Conservation (phyloP, 1,140 invertebrate genomes). For the Sarcophaga bullata region DNA sequence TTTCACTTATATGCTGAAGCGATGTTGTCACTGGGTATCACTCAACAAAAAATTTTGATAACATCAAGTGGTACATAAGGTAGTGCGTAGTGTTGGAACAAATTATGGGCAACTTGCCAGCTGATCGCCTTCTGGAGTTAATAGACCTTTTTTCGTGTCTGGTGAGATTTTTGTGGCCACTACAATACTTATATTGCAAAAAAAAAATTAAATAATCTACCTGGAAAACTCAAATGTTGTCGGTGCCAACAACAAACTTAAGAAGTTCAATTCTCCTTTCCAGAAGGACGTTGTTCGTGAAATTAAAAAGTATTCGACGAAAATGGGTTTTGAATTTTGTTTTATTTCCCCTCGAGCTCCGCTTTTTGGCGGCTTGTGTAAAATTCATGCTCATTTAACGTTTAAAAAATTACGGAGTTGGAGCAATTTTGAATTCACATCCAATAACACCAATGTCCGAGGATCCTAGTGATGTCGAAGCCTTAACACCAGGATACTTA, state of each 20-base stretch:
- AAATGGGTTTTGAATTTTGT: conserved; percentile 50
- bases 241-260: conserved; percentile 46
- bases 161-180: conserved; percentile 44
- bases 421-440: conserved; percentile 53
- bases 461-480: conserved; percentile 50
- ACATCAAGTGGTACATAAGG: conserved; percentile 17
- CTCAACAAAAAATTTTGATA: conserved; percentile 18
- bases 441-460: conserved; percentile 50
- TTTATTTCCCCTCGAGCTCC: conserved; percentile 59
- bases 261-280: conserved; percentile 16
- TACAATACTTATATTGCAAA: too few relatives aligned
- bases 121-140: conserved; percentile 26
- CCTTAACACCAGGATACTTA: conserved; percentile 54
- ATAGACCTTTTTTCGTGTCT: conserved; percentile 30
- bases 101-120: conserved; percentile 43
- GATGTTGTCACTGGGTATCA: conserved; percentile 9
- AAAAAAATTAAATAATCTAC: too few relatives aligned
- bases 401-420: conserved; percentile 50
- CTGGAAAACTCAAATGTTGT: too few relatives aligned
- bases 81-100: conserved; percentile 39
- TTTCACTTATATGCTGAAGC: conserved; percentile 28
- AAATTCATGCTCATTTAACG: conserved; percentile 48
- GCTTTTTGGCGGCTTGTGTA: conserved; percentile 55
- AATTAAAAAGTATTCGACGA: neutral
- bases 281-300: neutral